Evolutionary conservation across 2,113 vertebrate species (phyloP).

Genomic region (Epinephelus lanceolatus): DNA sequence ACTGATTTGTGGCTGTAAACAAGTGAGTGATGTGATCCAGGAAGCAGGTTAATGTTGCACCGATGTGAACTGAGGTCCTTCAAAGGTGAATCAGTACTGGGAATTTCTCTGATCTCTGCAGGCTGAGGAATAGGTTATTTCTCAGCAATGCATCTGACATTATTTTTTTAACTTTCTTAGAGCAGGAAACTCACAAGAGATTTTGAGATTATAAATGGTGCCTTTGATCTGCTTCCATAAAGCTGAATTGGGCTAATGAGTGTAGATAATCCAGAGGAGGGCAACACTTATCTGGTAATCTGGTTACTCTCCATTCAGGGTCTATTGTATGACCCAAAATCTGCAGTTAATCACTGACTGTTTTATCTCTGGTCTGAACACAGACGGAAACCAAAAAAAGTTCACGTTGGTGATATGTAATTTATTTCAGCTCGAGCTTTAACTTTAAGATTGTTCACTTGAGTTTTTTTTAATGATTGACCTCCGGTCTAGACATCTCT

Average conservation of each 20-base stretch:
- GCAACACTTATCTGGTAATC: slow-evolving; percentile 2
- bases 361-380: background rate
- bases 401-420: background rate
- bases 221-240: slow-evolving; percentile 36
- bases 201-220: slow-evolving; percentile 19
- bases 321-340: background rate
- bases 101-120: background rate
- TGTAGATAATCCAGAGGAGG: background rate
- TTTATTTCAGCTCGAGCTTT: slow-evolving; percentile 18
- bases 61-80: background rate
- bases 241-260: slow-evolving; percentile 37
- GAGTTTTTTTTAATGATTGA: slow-evolving; percentile 19
- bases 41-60: slow-evolving; percentile 13
- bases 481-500: background rate
- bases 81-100: background rate
- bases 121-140: background rate
- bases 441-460: background rate
- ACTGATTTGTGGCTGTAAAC: background rate
- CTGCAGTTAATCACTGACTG: slow-evolving; percentile 26
- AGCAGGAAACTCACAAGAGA: slow-evolving; percentile 4
- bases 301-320: background rate
- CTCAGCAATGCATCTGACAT: background rate
- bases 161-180: background rate
- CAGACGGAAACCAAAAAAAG: background rate
- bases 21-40: background rate